Evolutionary conservation across 1,140 invertebrate genomes (phyloP).

Genomic region (Drosophila carrolli): DNA sequence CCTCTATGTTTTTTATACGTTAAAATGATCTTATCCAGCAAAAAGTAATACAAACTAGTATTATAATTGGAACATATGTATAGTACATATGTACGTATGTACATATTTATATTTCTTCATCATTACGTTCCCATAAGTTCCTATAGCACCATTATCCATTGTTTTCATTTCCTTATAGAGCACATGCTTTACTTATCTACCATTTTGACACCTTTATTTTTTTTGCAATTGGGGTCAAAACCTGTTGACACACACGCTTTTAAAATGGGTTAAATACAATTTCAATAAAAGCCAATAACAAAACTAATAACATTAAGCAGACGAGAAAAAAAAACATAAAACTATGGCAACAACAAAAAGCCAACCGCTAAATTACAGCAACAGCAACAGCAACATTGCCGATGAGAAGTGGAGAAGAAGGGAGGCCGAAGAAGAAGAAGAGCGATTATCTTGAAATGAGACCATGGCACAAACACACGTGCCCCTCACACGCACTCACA

Average conservation of each 20-base stretch:
- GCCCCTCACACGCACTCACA: conserved; percentile 33
- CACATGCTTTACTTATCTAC: neutral
- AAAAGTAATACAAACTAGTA: no score
- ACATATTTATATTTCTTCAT: no score
- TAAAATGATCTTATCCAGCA: no score
- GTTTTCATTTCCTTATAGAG: neutral
- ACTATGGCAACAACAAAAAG: conserved; percentile 49
- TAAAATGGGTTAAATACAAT: conserved; percentile 74
- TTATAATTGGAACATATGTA: no score
- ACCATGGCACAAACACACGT: conserved; percentile 63
- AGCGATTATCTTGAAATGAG: conserved; percentile 81
- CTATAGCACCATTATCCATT: neutral
- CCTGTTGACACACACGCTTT: conserved; percentile 70
- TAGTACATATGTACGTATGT: no score
- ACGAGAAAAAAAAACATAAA: conserved; percentile 43
- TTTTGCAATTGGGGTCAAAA: conserved; percentile 72
- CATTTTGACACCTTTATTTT: conserved; percentile 5
- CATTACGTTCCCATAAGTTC: neutral
- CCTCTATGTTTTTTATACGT: no score
- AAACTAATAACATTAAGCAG: conserved; percentile 74
- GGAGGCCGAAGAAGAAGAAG: conserved; percentile 2
- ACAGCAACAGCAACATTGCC: conserved; percentile 34
- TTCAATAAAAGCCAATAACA: conserved; percentile 52
- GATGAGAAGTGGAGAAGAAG: neutral
- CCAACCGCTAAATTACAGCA: conserved; percentile 78